Base-by-base conservation (phyloP, 1,140 invertebrate species). In the Oppia nitens region DNA sequence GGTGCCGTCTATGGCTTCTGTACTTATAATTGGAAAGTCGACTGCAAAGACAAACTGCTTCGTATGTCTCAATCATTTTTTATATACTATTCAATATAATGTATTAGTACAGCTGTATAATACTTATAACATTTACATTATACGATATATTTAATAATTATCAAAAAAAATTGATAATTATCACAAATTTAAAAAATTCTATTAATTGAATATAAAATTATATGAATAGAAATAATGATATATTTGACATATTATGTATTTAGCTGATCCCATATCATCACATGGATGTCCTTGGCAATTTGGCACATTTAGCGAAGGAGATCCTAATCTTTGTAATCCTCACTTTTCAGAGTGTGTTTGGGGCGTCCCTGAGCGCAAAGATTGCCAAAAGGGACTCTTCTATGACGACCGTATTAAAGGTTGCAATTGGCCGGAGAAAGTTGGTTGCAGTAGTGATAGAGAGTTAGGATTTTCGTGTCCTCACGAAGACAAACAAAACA, bases 391-490 rank as follows among this genome's bases (percentile, higher is more conserved):
- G 28, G 89, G 89, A 2, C 74, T 92, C 47, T 87, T 81, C 24
- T 94, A 92, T 69, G 87, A 93, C 66, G 82, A 85, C 24, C 82
- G 83, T 62, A 87, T 78, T 50, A 88, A 93, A 66, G 79, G 80
- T 24, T 94, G 89, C 77, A 89, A 92, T 68, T 94, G 88, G 88
- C 87, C 89, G 11, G 89, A 94, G 76, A 79, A 87, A 52, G 76
- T 92, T 0, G 66, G 67, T 11, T 93, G 88, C 73, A 86, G 88
- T 68, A 85, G 87, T 53, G 87, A 90, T 78, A 81, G 84, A 85
- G 68, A 77, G n/a, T 67, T 75, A 20, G 73, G 74, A n/a, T 76
- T 76, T 68, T 68, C 68, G 28, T 77, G 75, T 64, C 87, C 87
- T 11, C 78, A 79, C 1, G 84, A 87, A 68, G 78, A n/a, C 76